Conservation (phyloP, 2,888 invertebrate genomes). For the Zele albiditarsus region DNA sequence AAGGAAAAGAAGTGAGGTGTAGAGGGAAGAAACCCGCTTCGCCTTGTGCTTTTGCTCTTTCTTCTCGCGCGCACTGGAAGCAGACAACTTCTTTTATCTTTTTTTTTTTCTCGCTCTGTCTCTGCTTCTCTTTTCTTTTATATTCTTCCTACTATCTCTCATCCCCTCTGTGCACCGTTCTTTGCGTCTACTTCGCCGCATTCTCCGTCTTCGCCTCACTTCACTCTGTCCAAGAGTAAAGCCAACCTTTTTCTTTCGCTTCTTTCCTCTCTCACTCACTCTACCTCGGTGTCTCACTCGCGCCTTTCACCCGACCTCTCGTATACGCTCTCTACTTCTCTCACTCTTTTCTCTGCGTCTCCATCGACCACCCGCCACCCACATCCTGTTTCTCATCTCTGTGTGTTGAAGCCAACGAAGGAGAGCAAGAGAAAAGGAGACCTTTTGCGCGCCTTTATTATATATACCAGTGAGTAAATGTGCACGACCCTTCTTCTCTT, state of each 20-base stretch:
- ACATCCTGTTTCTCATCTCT: conserved; percentile 55
- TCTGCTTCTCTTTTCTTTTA: conserved; percentile 40
- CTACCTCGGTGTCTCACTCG: conserved; percentile 25
- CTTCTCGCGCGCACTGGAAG: conserved; percentile 24
- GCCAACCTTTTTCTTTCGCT: conserved; percentile 25
- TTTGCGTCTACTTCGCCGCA: conserved; percentile 17
- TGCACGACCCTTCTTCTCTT: conserved; percentile 2
- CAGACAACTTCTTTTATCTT: conserved; percentile 25
- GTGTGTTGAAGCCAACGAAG: conserved; percentile 32
- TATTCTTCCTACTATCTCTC: conserved; percentile 37
- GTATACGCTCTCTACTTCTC: conserved; percentile 50
- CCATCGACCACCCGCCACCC: conserved; percentile 54
- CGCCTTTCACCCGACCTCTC: conserved; percentile 46
- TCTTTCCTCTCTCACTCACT: conserved; percentile 8
- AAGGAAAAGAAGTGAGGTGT: conserved; percentile 23
- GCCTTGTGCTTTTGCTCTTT: conserved; percentile 28
- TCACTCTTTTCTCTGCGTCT: conserved; percentile 48
- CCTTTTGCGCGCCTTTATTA: conserved; percentile 22
- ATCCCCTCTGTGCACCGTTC: conserved; percentile 8
- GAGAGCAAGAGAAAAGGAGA: conserved; percentile 32
- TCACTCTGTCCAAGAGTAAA: conserved; percentile 9
- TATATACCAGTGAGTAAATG: background rate
- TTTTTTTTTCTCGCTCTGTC: conserved; percentile 42
- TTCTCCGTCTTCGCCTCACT: conserved; percentile 1
- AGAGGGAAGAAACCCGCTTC: conserved; percentile 3